phyloP scores from a whole-genome alignment of 2,113 vertebrate species.

The Xiphophorus couchianus region DNA sequence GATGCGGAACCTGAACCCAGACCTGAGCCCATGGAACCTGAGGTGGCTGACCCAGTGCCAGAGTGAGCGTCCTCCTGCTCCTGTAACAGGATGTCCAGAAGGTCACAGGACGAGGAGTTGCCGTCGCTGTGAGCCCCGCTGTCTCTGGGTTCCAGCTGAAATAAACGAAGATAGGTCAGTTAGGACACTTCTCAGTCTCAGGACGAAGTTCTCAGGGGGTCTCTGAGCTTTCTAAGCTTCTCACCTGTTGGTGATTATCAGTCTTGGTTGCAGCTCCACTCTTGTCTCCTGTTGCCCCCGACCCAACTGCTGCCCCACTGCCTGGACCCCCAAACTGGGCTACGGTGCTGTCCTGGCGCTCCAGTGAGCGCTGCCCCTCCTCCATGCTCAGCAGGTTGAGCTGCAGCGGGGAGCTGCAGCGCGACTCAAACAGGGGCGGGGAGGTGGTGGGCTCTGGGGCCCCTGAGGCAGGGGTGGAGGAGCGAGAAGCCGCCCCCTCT shows the following conservation, averaged over 20 bases:
- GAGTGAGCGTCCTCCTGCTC: constrained; percentile 88
- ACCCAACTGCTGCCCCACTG: constrained; percentile 31
- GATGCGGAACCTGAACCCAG: constrained; percentile 75
- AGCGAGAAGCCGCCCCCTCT: constrained; percentile 70
- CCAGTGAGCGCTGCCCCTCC: constrained; percentile 81
- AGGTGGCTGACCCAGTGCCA: constrained; percentile 86
- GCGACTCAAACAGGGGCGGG: constrained; percentile 87
- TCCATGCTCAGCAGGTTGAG: constrained; percentile 93
- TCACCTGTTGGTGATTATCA: constrained; percentile 78
- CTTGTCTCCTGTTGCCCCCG: constrained; percentile 54
- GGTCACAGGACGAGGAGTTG: constrained; percentile 86
- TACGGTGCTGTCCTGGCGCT: constrained; percentile 67
- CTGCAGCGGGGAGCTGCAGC: constrained; percentile 93
- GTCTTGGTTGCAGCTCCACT: constrained; percentile 39
- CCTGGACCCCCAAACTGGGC: constrained; percentile 21
- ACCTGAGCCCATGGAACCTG: constrained; percentile 70
- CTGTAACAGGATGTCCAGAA: constrained; percentile 87
- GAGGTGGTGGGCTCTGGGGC: constrained; percentile 71
- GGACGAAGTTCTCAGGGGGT: background rate
- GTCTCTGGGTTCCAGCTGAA: constrained; percentile 63
- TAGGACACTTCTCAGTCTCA: background rate
- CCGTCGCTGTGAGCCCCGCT: constrained; percentile 78
- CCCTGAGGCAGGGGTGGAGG: constrained; percentile 78
- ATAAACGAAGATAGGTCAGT: constrained; percentile 1
- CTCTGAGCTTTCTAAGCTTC: constrained; percentile 12